phyloP scores from a whole-genome alignment of 2,113 vertebrate species.

The Syrrhaptes paradoxus region DNA sequence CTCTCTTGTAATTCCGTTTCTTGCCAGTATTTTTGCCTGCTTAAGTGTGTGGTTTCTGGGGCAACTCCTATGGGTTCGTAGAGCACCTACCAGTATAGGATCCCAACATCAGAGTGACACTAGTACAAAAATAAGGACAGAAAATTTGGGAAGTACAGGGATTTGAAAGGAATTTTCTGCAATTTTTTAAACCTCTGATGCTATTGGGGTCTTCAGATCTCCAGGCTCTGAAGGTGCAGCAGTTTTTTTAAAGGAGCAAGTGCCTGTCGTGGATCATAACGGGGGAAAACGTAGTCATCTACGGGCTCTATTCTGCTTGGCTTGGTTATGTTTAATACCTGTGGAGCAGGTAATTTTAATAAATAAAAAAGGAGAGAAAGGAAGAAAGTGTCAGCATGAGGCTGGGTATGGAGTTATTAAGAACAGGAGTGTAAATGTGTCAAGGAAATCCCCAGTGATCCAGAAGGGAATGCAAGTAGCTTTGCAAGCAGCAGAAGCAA shows the following conservation, averaged over 20 bases:
- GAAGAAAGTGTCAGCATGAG: constrained; percentile 26
- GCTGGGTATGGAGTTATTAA: constrained; percentile 17
- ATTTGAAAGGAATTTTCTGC: background rate
- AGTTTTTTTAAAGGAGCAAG: constrained; percentile 10
- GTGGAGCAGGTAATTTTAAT: constrained; percentile 39
- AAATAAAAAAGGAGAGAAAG: constrained; percentile 21
- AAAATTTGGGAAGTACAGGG: background rate
- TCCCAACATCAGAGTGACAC: background rate
- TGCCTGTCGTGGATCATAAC: background rate
- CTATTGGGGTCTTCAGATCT: background rate
- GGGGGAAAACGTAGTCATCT: background rate
- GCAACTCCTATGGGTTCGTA: background rate
- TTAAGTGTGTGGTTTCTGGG: background rate
- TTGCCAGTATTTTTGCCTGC: constrained; percentile 16
- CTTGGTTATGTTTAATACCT: constrained; percentile 37
- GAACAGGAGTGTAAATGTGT: constrained; percentile 60
- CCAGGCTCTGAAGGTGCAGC: background rate
- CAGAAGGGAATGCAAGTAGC: constrained; percentile 55
- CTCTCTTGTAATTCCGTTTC: background rate
- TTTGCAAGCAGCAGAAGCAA: constrained; percentile 46
- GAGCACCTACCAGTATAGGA: background rate
- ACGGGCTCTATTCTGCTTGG: background rate
- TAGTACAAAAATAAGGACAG: background rate
- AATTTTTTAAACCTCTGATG: background rate
- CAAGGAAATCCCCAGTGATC: constrained; percentile 52